Percentiles rank a stretch among this genome's conserved stretches.
Evolutionary conservation across 2,888 invertebrate genomes (phyloP).

Genomic region (Dromius quadrimaculatus): DNA sequence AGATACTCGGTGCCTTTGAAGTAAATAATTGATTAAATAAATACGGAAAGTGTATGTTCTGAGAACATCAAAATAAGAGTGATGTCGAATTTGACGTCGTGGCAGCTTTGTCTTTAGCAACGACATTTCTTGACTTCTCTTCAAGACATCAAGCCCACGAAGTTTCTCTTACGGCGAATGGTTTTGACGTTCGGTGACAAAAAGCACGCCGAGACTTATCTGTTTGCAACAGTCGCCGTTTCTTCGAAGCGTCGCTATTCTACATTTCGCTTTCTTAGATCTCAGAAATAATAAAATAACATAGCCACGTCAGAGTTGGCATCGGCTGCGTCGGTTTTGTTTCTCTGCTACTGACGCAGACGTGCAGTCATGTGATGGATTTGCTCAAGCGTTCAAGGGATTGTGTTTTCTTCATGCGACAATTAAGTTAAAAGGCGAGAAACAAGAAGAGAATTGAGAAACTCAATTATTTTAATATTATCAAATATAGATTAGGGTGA

Average conservation of each 20-base stretch:
- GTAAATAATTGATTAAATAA: too few relatives aligned
- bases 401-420: slow-evolving; percentile 22
- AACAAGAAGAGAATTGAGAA: neutral
- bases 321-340: neutral
- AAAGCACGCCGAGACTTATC: slow-evolving; percentile 47
- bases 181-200: slow-evolving; percentile 55
- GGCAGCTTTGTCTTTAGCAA: too few relatives aligned
- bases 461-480: slow-evolving; percentile 25
- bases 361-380: slow-evolving; percentile 20
- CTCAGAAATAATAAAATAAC: slow-evolving; percentile 3
- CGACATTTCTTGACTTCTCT: slow-evolving; percentile 4
- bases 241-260: slow-evolving; percentile 13
- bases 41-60: too few relatives aligned
- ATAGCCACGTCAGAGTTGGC: neutral
- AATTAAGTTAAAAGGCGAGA: slow-evolving; percentile 9
- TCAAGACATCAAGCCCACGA: slow-evolving; percentile 35
- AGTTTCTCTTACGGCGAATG: slow-evolving; percentile 52
- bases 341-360: neutral
- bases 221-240: slow-evolving; percentile 37
- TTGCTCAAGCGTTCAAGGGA: slow-evolving; percentile 5
- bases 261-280: slow-evolving; percentile 23
- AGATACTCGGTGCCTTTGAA: too few relatives aligned
- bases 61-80: too few relatives aligned
- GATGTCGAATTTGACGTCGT: neutral
- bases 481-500: neutral